Evolutionary conservation across 2,888 invertebrate genomes (phyloP), one percentile per base, ranked within the genome.

Genomic region (Drosophila niveifrons): DNA sequence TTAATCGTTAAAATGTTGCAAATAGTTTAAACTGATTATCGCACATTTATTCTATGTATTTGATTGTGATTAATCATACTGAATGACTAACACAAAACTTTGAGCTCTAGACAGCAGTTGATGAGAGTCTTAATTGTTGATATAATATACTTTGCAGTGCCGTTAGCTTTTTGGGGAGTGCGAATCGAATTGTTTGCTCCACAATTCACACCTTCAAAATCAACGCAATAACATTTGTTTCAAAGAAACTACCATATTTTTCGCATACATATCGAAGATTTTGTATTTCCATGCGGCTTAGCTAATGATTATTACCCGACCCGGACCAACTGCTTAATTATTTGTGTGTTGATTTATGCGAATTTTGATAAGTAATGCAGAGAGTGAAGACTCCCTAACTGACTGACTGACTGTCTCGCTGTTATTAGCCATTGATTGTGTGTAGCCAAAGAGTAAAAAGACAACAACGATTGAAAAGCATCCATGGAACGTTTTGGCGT

Each of bases 261-360:
- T 31, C 31, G 10, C 31, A 10, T 13, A 53, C 3, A 15, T 6
- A 28, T 41, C 7, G 8, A 9, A 34, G 31, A 31, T 3, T 3
- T 17, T 47, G 28, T 31, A 56, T 68, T 44, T 66, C 29, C 50
- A 39, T 71, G 59, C 31, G 71, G 28, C 51, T 71, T 58, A 50
- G 62, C 44, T 76, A 63, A 66, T 63, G 62, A 76, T 75, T 71
- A 66, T 76, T 71, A 74, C 55, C 55, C 58, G 66, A 62, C 55
- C 48, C 48, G 58, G 71, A 68, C 79, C 72, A 75, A 75, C 70
- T 74, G 71, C 71, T 69, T 79, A 81, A 80, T 85, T 84, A 84
- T 87, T 75, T 79, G 76, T 59, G 76, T 59, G 68, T 79, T 88
- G 85, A 86, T 89, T 86, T 89, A 89, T 86, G 85, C 87, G 84